These are phyloP conservation scores for Myrmecobius fasciatus DNA, from an alignment of 2,113 vertebrate genomes.

Conservation along the genomic window DNA sequence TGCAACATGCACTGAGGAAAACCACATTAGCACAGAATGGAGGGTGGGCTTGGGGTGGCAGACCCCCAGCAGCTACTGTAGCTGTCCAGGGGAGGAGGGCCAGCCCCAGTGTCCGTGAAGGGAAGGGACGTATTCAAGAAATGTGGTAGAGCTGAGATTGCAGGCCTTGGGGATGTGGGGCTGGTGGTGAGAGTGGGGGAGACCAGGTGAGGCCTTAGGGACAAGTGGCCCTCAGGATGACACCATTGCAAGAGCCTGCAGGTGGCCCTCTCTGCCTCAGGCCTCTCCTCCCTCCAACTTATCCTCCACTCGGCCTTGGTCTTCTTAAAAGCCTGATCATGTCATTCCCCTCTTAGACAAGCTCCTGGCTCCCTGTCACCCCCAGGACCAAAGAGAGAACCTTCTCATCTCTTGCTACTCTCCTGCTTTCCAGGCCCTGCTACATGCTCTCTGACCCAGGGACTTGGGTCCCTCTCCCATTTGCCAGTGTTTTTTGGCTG, in stretches of 20 bases:
- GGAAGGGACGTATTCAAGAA: background rate
- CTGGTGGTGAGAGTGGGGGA: background rate
- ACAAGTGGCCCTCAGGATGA: background rate
- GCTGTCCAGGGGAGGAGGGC: background rate
- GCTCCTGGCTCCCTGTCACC: background rate
- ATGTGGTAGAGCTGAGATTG: background rate
- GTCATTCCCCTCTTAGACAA: too few species aligned
- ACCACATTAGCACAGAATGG: background rate
- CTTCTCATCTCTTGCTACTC: background rate
- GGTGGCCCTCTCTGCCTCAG: background rate
- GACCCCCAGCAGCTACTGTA: background rate
- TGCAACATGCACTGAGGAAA: background rate
- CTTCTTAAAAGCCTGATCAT: background rate
- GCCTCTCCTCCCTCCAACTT: background rate
- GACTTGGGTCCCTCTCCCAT: background rate
- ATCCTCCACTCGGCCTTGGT: background rate
- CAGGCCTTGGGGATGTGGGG: background rate
- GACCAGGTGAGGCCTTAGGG: background rate
- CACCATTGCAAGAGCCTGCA: background rate
- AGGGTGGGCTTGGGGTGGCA: background rate
- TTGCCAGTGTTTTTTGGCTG: fast-evolving
- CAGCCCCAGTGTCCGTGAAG: background rate
- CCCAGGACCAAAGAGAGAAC: background rate
- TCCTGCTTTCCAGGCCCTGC: background rate
- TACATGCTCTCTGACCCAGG: background rate